Conservation (phyloP, 2,797 vertebrate species). For the Pipistrellus kuhlii region DNA sequence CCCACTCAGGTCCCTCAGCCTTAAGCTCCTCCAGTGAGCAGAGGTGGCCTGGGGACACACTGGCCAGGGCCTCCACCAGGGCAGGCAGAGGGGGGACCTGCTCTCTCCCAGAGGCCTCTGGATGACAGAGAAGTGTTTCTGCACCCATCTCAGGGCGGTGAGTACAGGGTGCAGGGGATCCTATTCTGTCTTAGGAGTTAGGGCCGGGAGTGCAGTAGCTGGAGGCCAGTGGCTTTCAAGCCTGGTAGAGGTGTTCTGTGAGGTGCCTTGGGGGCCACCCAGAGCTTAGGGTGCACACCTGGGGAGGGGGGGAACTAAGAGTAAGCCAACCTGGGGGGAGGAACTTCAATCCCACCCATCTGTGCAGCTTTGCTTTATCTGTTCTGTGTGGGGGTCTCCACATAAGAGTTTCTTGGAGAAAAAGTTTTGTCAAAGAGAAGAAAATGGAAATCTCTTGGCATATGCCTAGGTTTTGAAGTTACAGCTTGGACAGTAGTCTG, state of each 20-base stretch:
- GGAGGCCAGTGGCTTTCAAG: neutral
- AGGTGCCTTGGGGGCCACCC: neutral
- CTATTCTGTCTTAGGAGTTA: neutral
- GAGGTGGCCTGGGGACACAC: neutral
- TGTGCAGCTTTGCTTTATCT: neutral
- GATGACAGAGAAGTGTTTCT: neutral
- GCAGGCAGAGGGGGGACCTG: neutral
- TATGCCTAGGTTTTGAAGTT: neutral
- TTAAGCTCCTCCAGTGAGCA: neutral
- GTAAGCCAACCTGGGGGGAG: neutral
- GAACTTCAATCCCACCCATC: neutral
- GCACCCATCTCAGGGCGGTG: fast-evolving
- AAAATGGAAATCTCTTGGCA: neutral
- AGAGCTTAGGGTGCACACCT: neutral
- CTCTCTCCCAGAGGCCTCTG: neutral
- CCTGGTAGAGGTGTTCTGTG: neutral
- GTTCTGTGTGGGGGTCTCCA: neutral
- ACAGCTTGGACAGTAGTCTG: neutral
- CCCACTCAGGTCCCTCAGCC: neutral
- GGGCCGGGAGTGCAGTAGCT: neutral
- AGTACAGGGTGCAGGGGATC: neutral
- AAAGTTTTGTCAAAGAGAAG: neutral
- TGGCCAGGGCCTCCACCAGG: neutral
- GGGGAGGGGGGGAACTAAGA: neutral
- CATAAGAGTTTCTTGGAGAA: neutral